Evolutionary conservation across 2,113 vertebrate species (phyloP).

Genomic region (Pedetes capensis): DNA sequence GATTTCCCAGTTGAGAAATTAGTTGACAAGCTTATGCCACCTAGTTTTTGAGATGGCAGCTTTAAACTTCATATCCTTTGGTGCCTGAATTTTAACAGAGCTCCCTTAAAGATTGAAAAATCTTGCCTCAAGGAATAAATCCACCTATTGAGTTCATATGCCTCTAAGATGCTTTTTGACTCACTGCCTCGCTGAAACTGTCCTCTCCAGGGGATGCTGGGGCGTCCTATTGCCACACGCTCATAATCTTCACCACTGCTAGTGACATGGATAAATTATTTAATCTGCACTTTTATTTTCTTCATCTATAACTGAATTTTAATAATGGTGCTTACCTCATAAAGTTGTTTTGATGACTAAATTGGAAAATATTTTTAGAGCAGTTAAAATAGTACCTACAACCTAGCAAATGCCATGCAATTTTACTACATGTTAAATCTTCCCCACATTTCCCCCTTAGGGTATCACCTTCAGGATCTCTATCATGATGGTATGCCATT

Average conservation of each 20-base stretch:
- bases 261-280: neutral
- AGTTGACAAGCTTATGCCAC: neutral
- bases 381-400: neutral
- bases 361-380: neutral
- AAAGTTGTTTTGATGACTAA: neutral
- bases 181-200: neutral
- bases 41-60: neutral
- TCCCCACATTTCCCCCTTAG: neutral
- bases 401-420: neutral
- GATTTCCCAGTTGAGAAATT: neutral
- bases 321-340: neutral
- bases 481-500: neutral
- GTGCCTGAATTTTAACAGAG: neutral
- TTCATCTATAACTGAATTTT: neutral
- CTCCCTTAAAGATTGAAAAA: neutral
- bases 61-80: neutral
- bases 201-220: neutral
- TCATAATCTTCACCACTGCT: neutral
- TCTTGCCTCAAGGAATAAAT: neutral
- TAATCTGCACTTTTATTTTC: neutral
- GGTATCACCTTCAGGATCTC: neutral
- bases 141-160: neutral
- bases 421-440: neutral
- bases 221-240: neutral
- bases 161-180: neutral